Evolutionary conservation across 2,113 vertebrate genomes (phyloP).

Genomic region (Pterocles burchelli): DNA sequence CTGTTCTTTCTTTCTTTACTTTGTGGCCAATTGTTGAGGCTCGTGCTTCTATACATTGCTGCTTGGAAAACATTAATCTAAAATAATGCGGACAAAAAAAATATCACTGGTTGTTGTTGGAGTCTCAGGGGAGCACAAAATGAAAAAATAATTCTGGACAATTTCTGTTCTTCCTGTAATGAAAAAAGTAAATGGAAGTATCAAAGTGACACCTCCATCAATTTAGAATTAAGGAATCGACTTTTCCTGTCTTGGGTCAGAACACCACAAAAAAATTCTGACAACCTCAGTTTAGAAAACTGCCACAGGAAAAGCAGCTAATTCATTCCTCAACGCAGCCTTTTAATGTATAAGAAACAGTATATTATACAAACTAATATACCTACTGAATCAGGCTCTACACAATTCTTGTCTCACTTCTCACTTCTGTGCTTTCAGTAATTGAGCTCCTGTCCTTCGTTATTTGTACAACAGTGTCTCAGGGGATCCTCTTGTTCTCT

Average conservation of each 20-base stretch:
- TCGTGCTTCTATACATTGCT: background rate
- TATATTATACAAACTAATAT: background rate
- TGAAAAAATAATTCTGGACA: conserved; percentile 13
- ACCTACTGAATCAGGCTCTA: background rate
- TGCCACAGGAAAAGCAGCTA: background rate
- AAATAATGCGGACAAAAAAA: background rate
- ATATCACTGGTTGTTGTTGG: background rate
- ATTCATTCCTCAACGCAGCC: background rate
- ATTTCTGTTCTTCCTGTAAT: conserved; percentile 17
- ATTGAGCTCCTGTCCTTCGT: conserved; percentile 1
- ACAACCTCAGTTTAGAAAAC: conserved; percentile 34
- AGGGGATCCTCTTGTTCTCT: background rate
- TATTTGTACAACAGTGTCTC: conserved; percentile 20
- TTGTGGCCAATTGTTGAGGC: background rate
- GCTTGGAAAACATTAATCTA: background rate
- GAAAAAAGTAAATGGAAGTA: conserved; percentile 44
- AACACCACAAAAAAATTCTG: conserved; percentile 35
- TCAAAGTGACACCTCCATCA: conserved; percentile 32
- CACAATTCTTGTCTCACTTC: background rate
- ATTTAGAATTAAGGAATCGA: conserved; percentile 48
- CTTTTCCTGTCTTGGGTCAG: background rate
- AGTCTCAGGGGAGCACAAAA: background rate
- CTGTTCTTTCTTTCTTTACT: background rate
- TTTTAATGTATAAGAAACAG: background rate
- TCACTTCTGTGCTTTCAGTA: background rate